Evolutionary conservation across 2,113 vertebrate genomes (phyloP).

Genomic region (Oncorhynchus masou): DNA sequence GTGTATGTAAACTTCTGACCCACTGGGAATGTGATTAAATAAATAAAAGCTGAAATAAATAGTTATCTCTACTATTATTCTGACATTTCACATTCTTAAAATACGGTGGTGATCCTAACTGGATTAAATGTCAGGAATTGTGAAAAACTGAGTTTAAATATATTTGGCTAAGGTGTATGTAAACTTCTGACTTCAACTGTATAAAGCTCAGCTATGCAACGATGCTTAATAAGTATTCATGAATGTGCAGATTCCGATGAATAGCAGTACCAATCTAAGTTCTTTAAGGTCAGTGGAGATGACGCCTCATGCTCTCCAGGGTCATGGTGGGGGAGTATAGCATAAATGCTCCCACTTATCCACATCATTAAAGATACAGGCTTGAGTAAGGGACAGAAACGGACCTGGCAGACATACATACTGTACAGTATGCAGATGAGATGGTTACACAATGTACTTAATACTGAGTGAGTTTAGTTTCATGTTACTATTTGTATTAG

Average conservation of each 20-base stretch:
- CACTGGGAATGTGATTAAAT: too few relatives aligned
- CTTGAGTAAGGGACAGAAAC: neutral
- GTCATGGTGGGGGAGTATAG: neutral
- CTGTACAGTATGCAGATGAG: neutral
- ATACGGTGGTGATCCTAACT: too few relatives aligned
- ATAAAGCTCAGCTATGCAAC: conserved; percentile 9
- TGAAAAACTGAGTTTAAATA: too few relatives aligned
- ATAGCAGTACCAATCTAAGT: conserved; percentile 22
- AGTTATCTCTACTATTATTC: too few relatives aligned
- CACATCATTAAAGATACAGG: neutral
- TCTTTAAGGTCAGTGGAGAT: conserved; percentile 22
- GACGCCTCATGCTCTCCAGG: neutral
- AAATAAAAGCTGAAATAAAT: too few relatives aligned
- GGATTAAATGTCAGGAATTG: too few relatives aligned
- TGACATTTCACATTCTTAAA: too few relatives aligned
- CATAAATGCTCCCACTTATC: conserved; percentile 3
- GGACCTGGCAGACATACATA: neutral
- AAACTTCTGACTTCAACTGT: too few relatives aligned
- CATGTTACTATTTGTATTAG: too few relatives aligned
- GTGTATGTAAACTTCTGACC: too few relatives aligned
- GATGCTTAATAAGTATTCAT: conserved; percentile 19
- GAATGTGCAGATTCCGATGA: conserved; percentile 15
- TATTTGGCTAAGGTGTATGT: too few relatives aligned
- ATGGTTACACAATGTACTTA: neutral
- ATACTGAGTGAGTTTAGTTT: neutral